Conservation (phyloP, 1,140 invertebrate genomes). For the Bursaphelenchus mucronatus region DNA sequence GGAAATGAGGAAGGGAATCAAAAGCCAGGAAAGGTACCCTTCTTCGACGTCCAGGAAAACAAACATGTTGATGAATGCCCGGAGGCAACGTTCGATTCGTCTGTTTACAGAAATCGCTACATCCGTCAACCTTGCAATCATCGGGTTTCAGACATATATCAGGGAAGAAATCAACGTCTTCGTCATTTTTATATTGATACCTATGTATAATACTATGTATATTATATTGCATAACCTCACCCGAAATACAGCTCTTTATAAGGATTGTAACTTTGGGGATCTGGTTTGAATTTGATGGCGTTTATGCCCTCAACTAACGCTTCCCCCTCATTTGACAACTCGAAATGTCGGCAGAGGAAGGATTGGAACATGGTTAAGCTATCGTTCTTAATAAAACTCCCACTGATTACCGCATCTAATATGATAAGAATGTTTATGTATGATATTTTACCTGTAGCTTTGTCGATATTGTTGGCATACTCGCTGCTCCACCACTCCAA, state of each 20-base stretch:
- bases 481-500: conserved; percentile 7
- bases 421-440: conserved; percentile 1
- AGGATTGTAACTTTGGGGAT: conserved; percentile 16
- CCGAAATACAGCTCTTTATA: not conserved
- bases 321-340: not conserved
- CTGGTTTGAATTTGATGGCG: not conserved
- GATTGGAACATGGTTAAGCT: conserved; percentile 8
- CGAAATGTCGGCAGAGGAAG: conserved; percentile 15
- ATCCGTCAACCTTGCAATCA: not conserved
- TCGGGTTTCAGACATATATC: not conserved
- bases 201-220: no score
- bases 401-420: conserved; percentile 13
- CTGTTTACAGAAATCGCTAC: no score
- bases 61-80: conserved; percentile 12
- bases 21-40: conserved; percentile 1
- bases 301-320: conserved; percentile 8
- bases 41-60: conserved; percentile 9
- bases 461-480: conserved; percentile 5
- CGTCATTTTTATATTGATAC: conserved; percentile 8
- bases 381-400: conserved; percentile 6
- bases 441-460: conserved; percentile 10
- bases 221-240: no score
- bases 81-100: not conserved
- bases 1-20: conserved; percentile 1
- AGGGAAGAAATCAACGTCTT: conserved; percentile 12